phyloP scores from a whole-genome alignment of 2,888 invertebrate species.

The Baronia brevicornis region DNA sequence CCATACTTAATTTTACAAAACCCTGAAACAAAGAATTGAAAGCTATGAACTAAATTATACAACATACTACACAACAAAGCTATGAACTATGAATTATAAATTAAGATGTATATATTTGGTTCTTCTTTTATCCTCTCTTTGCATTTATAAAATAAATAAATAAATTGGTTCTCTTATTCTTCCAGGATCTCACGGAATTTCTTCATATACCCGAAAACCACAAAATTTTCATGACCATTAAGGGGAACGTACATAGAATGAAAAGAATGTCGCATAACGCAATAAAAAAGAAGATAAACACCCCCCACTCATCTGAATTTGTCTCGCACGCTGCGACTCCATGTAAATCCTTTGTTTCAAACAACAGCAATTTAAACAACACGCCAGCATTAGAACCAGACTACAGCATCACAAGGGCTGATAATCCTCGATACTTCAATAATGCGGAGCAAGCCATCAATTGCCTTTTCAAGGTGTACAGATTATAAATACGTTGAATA shows the following conservation, averaged over 20 bases:
- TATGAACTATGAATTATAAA: no score
- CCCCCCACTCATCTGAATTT: constrained; percentile 38
- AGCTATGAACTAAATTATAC: no score
- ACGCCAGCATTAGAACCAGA: constrained; percentile 59
- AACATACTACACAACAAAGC: no score
- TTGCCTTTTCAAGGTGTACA: constrained; percentile 53
- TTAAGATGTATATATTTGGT: no score
- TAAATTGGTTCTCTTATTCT: constrained; percentile 11
- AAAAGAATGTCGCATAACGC: constrained; percentile 48
- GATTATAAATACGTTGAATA: constrained; percentile 33
- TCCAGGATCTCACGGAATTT: constrained; percentile 53
- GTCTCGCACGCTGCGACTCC: constrained; percentile 34
- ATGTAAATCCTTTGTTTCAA: constrained; percentile 21
- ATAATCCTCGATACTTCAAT: constrained; percentile 58
- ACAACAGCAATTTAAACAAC: constrained; percentile 18
- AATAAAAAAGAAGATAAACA: constrained; percentile 34
- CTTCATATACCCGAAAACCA: constrained; percentile 52
- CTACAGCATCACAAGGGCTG: constrained; percentile 51
- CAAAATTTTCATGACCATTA: constrained; percentile 50
- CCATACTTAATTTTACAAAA: no score
- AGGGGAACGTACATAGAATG: constrained; percentile 46
- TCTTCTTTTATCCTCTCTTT: constrained; percentile 2
- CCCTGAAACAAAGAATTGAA: no score
- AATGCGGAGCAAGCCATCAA: constrained; percentile 59
- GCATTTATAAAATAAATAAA: constrained; percentile 3